Evolutionary conservation across 2,113 vertebrate species (phyloP), one percentile per base, ranked within the genome.

Genomic region (Zosterops japonicus): DNA sequence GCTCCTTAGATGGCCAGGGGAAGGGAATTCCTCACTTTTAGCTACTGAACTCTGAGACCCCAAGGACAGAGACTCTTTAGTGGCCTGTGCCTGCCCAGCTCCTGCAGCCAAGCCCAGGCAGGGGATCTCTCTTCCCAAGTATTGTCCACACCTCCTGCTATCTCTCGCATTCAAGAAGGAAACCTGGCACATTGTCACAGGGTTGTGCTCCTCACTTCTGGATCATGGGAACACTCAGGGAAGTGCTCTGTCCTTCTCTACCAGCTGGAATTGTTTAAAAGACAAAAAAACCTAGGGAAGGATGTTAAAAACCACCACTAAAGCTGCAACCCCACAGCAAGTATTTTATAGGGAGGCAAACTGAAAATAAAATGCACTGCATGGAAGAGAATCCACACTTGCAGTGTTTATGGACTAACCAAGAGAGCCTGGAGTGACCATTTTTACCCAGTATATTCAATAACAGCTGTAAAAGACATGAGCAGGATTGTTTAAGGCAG

Each of bases 211-310:
- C 82, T 79, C 67, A 44, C 86, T 59, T n/a, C 9, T 35, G 63
- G 96, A 94, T 71, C 70, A 39, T 96, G 96, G 96, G 95, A 98
- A 97, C 67, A 31, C 72, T 85, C 4, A 64, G 0, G 21, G 87
- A 97, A 94, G 87, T 44, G 81, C 90, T 93, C 53, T 12, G 4
- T 56, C 8, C 94, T 39, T 74, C 69, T 31, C 83, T 83, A 86
- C 92, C 96, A 97, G 97, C 89, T 97, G 97, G 90, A 94, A 81
- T 63, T n/a, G 78, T 82, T 92, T n/a, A 71, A 46, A 2, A 53
- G 47, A 55, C 57, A 71, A 83, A 95, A 82, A 89, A 78, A 35
- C 69, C 60, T 10, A 6, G 12, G 75, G 91, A 50, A 83, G 28
- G 47, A 23, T 64, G n/a, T 29, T 39, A 55, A 83, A 75, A 90